Percentiles rank a stretch among this genome's conserved stretches.
Evolutionary conservation across 2,113 vertebrate species (phyloP).

Genomic region (Panthera uncia): DNA sequence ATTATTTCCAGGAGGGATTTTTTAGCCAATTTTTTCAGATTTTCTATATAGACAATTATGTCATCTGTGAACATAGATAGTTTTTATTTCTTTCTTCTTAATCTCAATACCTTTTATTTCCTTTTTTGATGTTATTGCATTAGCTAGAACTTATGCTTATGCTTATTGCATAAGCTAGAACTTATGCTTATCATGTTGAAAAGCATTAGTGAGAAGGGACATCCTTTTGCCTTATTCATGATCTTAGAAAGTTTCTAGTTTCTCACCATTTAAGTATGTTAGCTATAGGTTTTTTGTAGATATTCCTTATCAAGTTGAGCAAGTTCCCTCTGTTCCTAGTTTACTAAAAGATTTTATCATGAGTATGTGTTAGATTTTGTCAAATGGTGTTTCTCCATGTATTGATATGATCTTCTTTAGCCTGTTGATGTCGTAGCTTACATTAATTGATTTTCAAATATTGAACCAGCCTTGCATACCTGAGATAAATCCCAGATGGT

Average conservation of each 20-base stretch:
- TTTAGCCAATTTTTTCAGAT: neutral
- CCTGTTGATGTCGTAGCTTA: neutral
- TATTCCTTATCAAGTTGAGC: neutral
- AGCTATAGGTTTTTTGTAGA: neutral
- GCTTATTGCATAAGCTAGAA: neutral
- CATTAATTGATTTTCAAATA: neutral
- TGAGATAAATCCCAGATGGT: neutral
- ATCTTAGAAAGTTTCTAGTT: neutral
- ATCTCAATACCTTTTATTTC: neutral
- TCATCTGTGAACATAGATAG: neutral
- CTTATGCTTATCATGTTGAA: neutral
- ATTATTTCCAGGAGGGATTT: neutral
- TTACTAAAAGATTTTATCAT: neutral
- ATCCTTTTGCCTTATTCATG: neutral
- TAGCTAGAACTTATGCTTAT: neutral
- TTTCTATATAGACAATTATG: neutral
- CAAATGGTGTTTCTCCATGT: neutral
- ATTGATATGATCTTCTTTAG: neutral
- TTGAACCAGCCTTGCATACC: neutral
- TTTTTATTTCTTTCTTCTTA: conserved; percentile 9
- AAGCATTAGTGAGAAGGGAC: neutral
- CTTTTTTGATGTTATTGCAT: neutral
- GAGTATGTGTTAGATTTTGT: neutral
- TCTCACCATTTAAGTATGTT: neutral
- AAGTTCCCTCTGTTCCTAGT: neutral